Percentiles rank a stretch among this genome's conserved stretches.
Conservation (phyloP, 35 echinoderm and acorn worm species). For the Nesometra sesokonis region DNA sequence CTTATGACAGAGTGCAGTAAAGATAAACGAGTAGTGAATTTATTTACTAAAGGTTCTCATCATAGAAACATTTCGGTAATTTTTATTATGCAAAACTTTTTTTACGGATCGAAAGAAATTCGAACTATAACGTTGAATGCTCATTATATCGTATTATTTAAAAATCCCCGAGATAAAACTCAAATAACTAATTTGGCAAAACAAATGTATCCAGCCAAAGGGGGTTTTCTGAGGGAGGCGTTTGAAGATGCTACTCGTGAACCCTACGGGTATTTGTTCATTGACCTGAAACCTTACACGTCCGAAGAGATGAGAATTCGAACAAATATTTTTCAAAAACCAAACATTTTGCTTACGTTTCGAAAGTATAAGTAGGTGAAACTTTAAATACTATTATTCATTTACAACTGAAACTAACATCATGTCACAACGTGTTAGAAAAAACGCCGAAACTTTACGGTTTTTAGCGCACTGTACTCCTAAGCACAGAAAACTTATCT, state of each 20-base stretch:
- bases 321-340: background rate
- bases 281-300: slow-evolving; percentile 8
- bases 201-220: slow-evolving; percentile 30
- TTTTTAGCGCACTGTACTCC: slow-evolving; percentile 34
- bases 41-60: background rate
- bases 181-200: slow-evolving; percentile 3
- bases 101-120: slow-evolving; percentile 1
- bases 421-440: slow-evolving; percentile 18
- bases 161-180: slow-evolving; percentile 26
- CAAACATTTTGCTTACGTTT: background rate
- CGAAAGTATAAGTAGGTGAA: background rate
- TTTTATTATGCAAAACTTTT: background rate
- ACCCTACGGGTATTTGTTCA: slow-evolving; percentile 1
- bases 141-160: slow-evolving; percentile 33
- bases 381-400: background rate
- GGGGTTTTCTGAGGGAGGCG: slow-evolving; percentile 12
- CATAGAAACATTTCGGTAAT: background rate
- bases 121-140: slow-evolving; percentile 31
- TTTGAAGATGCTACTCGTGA: background rate
- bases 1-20: background rate
- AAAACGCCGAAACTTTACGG: slow-evolving; percentile 27
- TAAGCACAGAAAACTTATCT: slow-evolving; percentile 27
- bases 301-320: background rate
- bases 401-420: background rate
- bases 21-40: background rate